Evolutionary conservation across 2,888 invertebrate genomes (phyloP), one percentile per base, ranked within the genome.

Genomic region (Coronaproctus castanopsis): DNA sequence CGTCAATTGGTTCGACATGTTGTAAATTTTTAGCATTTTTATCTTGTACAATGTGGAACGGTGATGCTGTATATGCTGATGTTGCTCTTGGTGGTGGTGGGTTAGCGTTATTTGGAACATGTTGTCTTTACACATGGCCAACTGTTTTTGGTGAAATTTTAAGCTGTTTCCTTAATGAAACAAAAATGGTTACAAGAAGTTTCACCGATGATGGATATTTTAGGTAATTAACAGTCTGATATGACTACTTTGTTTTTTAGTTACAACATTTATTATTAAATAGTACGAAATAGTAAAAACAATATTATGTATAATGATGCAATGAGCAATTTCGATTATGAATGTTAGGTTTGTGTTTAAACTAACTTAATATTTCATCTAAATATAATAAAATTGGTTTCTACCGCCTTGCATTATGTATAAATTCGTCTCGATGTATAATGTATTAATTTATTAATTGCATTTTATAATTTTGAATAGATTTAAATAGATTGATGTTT

Each of bases 161-260:
- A 20, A 69, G 77, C 18, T 77, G 77, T 63, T 80, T 85, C 67
- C 72, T 76, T 14, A 78, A 82, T 68, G 64, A 71, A 54, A 77
- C 80, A 23, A 75, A 77, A 62, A 80, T 95, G 22, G 86, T 92
- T 71, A 76, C 80, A 54, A 75, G 74, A 24, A 73, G 78, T 63
- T 79, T 87, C 67, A 85, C 93, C 79, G 92, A 95, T 72, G 92
- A 93, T 69, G 92, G 92, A 71, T 87, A 87, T 67, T 90, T 89
- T 71, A 80, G 80, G 80, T 80, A 67, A 63, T 64, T 59, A 20
- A 1, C 2, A 58, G 52, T 56, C 51, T 20, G 55, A n/a, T 3
- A 36, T 62, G 24, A 58, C 10, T 52, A 53, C 21, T 24, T 57
- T 57, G 48, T 24, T 57, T 62, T 50, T 24, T 21, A n/a, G n/a